phyloP scores from a whole-genome alignment of 2,797 vertebrate species.

The Eutrigla gurnardus region DNA sequence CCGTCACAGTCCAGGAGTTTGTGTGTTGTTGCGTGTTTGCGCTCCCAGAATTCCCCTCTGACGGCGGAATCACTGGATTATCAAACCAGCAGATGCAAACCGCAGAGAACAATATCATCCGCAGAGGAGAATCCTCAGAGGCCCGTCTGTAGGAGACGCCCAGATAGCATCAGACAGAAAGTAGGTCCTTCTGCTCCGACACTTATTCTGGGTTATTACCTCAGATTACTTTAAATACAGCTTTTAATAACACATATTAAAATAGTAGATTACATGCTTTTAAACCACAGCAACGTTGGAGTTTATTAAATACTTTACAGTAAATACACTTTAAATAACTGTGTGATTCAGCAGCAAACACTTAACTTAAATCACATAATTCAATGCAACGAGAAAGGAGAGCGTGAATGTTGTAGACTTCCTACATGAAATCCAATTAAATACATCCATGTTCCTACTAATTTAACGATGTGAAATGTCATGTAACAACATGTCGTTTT shows the following conservation, averaged over 20 bases:
- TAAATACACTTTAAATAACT: not conserved
- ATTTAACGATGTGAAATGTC: not conserved
- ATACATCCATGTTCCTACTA: not conserved
- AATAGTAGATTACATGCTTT: not conserved
- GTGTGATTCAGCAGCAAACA: not conserved
- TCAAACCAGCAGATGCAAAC: constrained; percentile 86
- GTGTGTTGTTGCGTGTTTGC: constrained; percentile 86
- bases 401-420: not conserved
- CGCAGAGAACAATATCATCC: constrained; percentile 72
- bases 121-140: constrained; percentile 68
- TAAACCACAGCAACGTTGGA: not conserved
- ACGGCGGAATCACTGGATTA: constrained; percentile 84
- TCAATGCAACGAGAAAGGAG: rapidly evolving
- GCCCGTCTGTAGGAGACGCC: constrained; percentile 51
- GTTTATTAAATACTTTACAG: not conserved
- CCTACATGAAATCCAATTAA: no score
- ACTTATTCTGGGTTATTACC: not conserved
- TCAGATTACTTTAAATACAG: not conserved
- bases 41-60: constrained; percentile 86
- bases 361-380: not conserved
- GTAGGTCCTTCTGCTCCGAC: constrained; percentile 29
- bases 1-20: constrained; percentile 91
- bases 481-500: no score
- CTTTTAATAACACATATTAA: not conserved
- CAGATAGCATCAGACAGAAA: constrained; percentile 66